Evolutionary conservation across 2,888 invertebrate species (phyloP).

Genomic region (Entomobrya multifasciata): DNA sequence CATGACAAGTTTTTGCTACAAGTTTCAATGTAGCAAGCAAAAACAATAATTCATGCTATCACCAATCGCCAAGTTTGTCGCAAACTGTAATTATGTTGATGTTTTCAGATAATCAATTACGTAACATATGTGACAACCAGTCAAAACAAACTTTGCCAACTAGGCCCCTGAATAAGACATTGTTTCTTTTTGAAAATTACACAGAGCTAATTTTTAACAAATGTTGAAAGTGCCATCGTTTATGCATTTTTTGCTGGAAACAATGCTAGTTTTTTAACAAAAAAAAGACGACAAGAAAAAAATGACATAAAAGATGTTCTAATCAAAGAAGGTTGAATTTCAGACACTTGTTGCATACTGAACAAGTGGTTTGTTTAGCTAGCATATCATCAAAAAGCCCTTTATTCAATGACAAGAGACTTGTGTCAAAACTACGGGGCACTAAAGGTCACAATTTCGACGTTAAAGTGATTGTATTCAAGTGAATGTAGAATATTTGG

Average conservation of each 20-base stretch:
- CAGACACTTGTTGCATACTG: neutral
- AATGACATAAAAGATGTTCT: neutral
- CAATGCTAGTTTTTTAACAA: neutral
- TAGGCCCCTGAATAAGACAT: too few species aligned
- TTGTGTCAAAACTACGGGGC: slow-evolving; percentile 46
- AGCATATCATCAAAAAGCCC: neutral
- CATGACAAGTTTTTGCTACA: too few species aligned
- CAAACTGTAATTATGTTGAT: too few species aligned
- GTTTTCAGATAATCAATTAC: too few species aligned
- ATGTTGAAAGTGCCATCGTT: neutral
- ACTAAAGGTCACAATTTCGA: slow-evolving; percentile 62
- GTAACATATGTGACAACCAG: too few species aligned
- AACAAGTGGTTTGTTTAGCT: slow-evolving; percentile 2
- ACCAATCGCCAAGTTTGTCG: too few species aligned
- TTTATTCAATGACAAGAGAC: slow-evolving; percentile 23
- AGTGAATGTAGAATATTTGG: slow-evolving; percentile 38
- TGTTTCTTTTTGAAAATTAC: neutral
- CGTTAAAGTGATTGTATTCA: slow-evolving; percentile 1
- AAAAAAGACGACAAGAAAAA: slow-evolving; percentile 5
- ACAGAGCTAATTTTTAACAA: neutral
- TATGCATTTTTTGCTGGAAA: slow-evolving; percentile 27
- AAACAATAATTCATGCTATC: too few species aligned
- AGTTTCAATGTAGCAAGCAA: too few species aligned
- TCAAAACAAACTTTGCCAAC: too few species aligned
- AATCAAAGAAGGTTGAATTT: neutral